Conservation (phyloP, 2,113 vertebrate species). For the Pygoscelis adeliae region DNA sequence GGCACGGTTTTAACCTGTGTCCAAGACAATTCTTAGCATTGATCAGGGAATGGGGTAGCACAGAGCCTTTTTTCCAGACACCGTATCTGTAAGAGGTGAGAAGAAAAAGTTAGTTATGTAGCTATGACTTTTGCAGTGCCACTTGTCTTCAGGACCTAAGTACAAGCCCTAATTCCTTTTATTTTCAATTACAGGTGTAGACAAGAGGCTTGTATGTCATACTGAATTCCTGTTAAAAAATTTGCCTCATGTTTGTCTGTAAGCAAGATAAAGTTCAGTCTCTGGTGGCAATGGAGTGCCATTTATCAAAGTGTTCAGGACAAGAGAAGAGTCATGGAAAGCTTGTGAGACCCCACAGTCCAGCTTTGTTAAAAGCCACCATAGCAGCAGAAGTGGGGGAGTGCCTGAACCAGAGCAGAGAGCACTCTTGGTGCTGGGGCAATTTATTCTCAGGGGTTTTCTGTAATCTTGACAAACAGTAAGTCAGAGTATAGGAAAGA, state of each 20-base stretch:
- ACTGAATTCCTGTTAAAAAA: background rate
- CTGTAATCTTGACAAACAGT: background rate
- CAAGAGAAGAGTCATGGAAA: background rate
- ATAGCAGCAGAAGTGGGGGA: background rate
- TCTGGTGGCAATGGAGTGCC: background rate
- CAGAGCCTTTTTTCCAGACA: background rate
- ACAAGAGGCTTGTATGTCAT: background rate
- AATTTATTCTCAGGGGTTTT: background rate
- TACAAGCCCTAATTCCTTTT: background rate
- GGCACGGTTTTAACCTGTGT: background rate
- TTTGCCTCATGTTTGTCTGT: background rate
- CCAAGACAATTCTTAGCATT: background rate
- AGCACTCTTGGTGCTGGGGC: background rate
- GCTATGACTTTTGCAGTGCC: background rate
- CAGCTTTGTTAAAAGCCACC: background rate
- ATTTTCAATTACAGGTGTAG: background rate
- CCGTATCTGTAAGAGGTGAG: background rate
- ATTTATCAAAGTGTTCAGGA: background rate
- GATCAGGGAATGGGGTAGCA: background rate
- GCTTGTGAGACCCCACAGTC: fast-evolving
- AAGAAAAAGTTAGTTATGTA: background rate
- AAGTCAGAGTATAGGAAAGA: background rate
- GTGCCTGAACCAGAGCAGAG: background rate
- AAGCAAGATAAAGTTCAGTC: background rate
- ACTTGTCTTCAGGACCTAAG: background rate